Percentiles rank a stretch among this genome's conserved stretches.
These are phyloP conservation scores for Anarrhichthys ocellatus DNA, from an alignment of 2,113 vertebrate genomes.

Conservation along the genomic window DNA sequence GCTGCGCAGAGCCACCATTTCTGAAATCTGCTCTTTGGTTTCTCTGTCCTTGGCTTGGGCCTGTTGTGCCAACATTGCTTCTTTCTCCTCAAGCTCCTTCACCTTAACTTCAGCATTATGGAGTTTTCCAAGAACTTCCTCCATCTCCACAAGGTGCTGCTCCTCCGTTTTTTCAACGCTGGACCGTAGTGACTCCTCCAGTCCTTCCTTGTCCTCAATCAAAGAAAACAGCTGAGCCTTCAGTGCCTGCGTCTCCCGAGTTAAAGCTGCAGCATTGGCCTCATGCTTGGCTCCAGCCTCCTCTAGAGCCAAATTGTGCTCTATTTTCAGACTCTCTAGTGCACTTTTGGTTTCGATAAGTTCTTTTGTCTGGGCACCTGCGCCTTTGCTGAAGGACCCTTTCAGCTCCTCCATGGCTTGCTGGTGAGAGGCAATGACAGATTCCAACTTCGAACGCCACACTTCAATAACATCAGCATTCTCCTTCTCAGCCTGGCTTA, in stretches of 20 bases:
- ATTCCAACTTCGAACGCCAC: constrained; percentile 91
- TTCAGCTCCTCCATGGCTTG: constrained; percentile 92
- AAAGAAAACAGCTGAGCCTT: constrained; percentile 80
- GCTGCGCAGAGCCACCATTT: constrained; percentile 85
- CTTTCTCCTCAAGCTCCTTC: constrained; percentile 91
- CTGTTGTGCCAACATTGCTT: constrained; percentile 82
- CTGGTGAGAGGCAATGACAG: constrained; percentile 89
- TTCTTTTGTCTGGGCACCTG: constrained; percentile 84
- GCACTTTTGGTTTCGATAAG: constrained; percentile 87
- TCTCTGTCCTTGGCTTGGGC: constrained; percentile 80
- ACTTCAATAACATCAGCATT: constrained; percentile 85
- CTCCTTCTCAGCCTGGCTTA: constrained; percentile 90
- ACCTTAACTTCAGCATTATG: constrained; percentile 91
- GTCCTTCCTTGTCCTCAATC: constrained; percentile 88
- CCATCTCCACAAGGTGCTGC: constrained; percentile 98
- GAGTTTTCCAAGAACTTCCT: constrained; percentile 93
- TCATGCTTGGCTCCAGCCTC: constrained; percentile 80
- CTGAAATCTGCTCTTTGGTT: constrained; percentile 86
- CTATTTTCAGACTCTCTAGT: constrained; percentile 86
- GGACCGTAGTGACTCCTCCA: constrained; percentile 85
- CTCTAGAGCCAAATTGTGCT: constrained; percentile 85
- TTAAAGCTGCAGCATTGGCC: constrained; percentile 75
- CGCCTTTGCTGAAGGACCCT: constrained; percentile 88
- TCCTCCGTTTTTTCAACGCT: constrained; percentile 91
- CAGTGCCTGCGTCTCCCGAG: constrained; percentile 83